Base-by-base conservation (phyloP, 2,797 vertebrate species). In the Gymnodraco acuticeps region DNA sequence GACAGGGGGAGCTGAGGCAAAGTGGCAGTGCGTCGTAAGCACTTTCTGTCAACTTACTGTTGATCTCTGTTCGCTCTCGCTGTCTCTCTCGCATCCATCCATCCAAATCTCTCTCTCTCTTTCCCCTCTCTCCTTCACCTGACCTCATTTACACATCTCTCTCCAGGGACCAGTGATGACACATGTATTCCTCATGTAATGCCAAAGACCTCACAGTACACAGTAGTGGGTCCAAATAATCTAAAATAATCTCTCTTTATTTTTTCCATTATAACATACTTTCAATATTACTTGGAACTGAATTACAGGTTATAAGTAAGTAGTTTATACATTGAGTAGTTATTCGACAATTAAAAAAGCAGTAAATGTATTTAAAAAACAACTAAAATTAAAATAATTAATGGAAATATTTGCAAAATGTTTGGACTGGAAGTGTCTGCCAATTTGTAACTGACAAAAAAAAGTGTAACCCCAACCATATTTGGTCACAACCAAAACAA, bases 11-110 rank as follows among this genome's bases (percentile, higher is more conserved):
- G 86, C 67, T 85, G 87, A 91, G 88, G 84, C 84, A 86, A 94
- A 90, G 90, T 93, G 91, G 90, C 92, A 94, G 87, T 92, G 93
- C 90, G 83, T 95, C 89, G 87, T 94, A 94, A 94, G 92, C 92
- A 83, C 91, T 94, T 94, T 92, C 90, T 92, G 88, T 95, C 94
- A 94, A 90, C 88, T 92, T 88, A 69, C 75, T 84, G 86, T 91
- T 89, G 79, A 84, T 89, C 87, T 87, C 79, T 64, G 53, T 77
- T 83, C 73, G 81, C 76, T 82, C 83, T 86, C 45, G 52, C 79
- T 78, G 47, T 86, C 69, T 70, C 64, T 77, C 59, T 67, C 59
- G 60, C 61, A 5, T 78, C 64, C 62, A 54, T 83, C 68, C 73
- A 69, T 85, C 71, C 65, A 45, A 75, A 31, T 59, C 17, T 51